Conservation (phyloP, 1,140 invertebrate species). For the Penaeus indicus region DNA sequence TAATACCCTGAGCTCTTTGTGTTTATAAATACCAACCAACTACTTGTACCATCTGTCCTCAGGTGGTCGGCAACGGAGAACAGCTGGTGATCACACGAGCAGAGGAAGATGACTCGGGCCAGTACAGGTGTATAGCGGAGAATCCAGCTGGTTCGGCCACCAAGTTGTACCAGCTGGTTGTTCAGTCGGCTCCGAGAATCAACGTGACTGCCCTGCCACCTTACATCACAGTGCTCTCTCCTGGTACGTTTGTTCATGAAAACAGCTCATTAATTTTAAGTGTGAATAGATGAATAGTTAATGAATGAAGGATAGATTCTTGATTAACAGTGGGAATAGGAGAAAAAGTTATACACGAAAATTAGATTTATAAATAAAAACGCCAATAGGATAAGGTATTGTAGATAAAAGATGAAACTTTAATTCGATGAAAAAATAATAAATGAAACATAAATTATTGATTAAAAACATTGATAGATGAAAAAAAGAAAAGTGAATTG, state of each 20-base stretch:
- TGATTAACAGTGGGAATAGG: too few species aligned
- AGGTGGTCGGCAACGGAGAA: conserved; percentile 47
- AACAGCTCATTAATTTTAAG: too few species aligned
- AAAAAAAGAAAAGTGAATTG: too few species aligned
- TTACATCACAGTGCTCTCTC: conserved; percentile 8
- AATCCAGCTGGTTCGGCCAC: conserved; percentile 85
- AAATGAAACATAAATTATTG: too few species aligned
- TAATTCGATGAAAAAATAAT: too few species aligned
- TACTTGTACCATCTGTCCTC: background rate
- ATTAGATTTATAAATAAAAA: too few species aligned
- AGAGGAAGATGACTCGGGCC: conserved; percentile 65
- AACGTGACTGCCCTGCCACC: conserved; percentile 38
- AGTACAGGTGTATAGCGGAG: conserved; percentile 67
- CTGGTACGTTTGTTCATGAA: conserved; percentile 1
- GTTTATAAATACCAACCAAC: background rate
- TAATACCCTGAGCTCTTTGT: background rate
- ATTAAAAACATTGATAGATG: too few species aligned
- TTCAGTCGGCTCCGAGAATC: conserved; percentile 62
- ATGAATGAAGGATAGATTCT: too few species aligned
- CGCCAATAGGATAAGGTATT: too few species aligned
- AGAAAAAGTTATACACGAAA: too few species aligned
- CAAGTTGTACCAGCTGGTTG: conserved; percentile 67
- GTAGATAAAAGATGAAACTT: too few species aligned
- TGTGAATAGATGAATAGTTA: too few species aligned
- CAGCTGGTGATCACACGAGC: conserved; percentile 39